Evolutionary conservation across 2,113 vertebrate species (phyloP).

Genomic region (Mesoclemmys tuberculata): DNA sequence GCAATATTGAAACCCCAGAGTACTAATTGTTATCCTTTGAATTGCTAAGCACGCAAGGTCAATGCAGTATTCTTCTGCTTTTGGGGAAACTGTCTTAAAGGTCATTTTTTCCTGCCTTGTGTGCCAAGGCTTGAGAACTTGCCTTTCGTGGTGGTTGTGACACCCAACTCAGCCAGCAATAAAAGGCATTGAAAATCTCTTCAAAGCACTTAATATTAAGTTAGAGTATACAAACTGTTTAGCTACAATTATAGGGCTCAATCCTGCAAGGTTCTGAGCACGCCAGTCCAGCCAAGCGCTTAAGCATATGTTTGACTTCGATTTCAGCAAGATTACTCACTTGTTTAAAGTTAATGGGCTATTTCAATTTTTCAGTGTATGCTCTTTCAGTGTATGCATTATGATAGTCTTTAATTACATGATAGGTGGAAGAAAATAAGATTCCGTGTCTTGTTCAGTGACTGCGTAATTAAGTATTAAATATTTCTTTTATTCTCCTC

Average conservation of each 20-base stretch:
- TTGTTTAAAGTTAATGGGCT: neutral
- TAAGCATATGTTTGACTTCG: neutral
- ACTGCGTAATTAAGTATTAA: neutral
- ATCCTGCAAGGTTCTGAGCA: neutral
- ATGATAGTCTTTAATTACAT: neutral
- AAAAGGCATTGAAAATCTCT: neutral
- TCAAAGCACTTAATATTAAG: neutral
- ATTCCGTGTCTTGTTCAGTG: neutral
- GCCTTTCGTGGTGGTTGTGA: neutral
- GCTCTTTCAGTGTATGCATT: neutral
- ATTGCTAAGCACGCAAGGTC: conserved; percentile 10
- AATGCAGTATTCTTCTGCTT: neutral
- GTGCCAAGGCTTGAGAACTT: neutral
- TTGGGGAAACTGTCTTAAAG: conserved; percentile 47
- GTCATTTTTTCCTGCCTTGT: conserved; percentile 2
- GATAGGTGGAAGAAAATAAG: no score
- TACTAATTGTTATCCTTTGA: conserved; percentile 8
- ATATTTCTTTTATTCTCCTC: neutral
- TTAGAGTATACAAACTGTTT: neutral
- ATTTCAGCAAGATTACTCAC: neutral
- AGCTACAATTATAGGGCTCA: neutral
- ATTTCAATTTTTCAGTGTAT: neutral
- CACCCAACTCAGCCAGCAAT: neutral
- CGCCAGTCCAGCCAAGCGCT: neutral
- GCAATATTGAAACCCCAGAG: neutral